Percentiles rank a stretch among this genome's conserved stretches.
Conservation (phyloP, 2,797 vertebrate species). For the Anniella stebbinsi region DNA sequence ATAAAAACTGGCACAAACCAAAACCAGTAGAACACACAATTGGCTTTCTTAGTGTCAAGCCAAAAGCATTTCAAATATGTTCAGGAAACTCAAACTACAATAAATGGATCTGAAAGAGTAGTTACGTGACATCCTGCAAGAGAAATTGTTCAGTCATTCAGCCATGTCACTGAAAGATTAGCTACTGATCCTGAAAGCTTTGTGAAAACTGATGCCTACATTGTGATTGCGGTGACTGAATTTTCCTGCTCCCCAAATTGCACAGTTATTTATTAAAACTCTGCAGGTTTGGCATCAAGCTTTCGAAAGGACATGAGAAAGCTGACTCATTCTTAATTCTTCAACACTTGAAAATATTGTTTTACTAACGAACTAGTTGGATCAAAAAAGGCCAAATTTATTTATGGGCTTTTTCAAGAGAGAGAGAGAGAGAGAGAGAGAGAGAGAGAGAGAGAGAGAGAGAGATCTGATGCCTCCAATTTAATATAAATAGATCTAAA, state of each 20-base stretch:
- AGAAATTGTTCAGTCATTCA: conserved; percentile 26
- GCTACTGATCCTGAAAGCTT: background rate
- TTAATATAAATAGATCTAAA: background rate
- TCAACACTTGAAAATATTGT: background rate
- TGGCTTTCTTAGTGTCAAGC: background rate
- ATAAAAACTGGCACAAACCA: background rate
- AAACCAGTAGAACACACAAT: background rate
- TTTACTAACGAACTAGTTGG: background rate
- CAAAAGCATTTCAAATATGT: conserved; percentile 24
- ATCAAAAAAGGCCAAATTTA: background rate
- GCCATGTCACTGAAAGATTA: conserved; percentile 33
- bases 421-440: background rate
- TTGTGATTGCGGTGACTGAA: background rate
- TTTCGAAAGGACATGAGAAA: conserved; percentile 14
- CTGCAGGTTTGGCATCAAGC: background rate
- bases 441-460: background rate
- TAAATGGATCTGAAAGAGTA: conserved; percentile 14
- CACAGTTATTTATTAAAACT: background rate
- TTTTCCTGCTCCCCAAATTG: background rate
- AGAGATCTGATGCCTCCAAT: background rate
- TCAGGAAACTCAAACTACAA: conserved; percentile 10
- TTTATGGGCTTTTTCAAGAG: too few relatives aligned
- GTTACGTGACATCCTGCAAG: conserved; percentile 12
- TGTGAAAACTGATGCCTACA: background rate
- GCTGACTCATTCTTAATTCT: background rate